Evolutionary conservation across 2,888 invertebrate genomes (phyloP).

Genomic region (Thelaira solivaga): DNA sequence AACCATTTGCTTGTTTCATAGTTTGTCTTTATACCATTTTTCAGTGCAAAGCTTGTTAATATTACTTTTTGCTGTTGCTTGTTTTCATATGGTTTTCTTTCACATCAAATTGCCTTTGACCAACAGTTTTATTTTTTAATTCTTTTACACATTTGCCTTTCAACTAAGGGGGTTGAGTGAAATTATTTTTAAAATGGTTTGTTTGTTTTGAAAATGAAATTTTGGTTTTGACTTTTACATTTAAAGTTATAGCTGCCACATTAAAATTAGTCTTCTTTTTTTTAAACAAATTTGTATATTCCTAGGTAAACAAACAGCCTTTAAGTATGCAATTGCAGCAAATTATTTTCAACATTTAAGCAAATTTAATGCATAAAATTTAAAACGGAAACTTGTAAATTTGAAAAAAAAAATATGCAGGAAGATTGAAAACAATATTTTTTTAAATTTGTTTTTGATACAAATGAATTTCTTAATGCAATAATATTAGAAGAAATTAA

Average conservation of each 20-base stretch:
- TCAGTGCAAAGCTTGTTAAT: constrained; percentile 13
- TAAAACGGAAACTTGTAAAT: too few species aligned
- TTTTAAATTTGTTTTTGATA: too few species aligned
- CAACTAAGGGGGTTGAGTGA: constrained; percentile 27
- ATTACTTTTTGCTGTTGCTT: neutral
- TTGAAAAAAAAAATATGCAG: too few species aligned
- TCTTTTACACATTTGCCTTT: neutral
- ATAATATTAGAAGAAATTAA: too few species aligned
- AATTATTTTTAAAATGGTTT: constrained; percentile 36
- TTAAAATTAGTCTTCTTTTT: neutral
- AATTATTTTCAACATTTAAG: constrained; percentile 2
- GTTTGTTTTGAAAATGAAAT: constrained; percentile 23
- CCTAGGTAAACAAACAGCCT: neutral
- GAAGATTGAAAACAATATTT: too few species aligned
- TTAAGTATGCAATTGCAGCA: constrained; percentile 34
- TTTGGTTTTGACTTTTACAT: constrained; percentile 7
- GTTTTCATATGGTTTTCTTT: neutral
- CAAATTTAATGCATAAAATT: too few species aligned
- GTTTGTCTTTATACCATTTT: neutral
- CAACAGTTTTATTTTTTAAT: constrained; percentile 34
- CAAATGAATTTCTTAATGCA: too few species aligned
- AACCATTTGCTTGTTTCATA: neutral
- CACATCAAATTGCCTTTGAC: neutral
- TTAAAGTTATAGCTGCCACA: too few species aligned
- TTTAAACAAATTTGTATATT: neutral